Conservation (phyloP, 2,797 vertebrate genomes). For the Loriculus beryllinus region DNA sequence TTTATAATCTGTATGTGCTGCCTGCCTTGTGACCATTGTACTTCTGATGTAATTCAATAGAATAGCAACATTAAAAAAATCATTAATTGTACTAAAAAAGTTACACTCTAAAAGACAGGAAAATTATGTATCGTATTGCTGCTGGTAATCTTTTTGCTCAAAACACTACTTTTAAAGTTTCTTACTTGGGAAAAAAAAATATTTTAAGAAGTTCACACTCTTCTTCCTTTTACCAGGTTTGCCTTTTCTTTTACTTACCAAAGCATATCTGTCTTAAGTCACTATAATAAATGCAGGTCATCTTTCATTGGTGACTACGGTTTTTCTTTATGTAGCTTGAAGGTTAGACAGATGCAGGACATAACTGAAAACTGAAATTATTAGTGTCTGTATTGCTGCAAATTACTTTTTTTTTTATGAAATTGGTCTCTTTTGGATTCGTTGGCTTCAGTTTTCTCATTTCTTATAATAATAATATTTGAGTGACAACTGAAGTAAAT, state of each 20-base stretch:
- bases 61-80: background rate
- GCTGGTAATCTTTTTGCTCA: background rate
- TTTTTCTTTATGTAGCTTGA: background rate
- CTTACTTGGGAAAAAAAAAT: background rate
- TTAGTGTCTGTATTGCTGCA: background rate
- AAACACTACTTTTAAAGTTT: background rate
- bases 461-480: conserved; percentile 61
- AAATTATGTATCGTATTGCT: background rate
- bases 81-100: background rate
- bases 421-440: conserved; percentile 33
- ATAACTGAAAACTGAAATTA: conserved; percentile 2
- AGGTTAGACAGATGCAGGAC: background rate
- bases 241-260: background rate
- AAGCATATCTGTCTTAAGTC: background rate
- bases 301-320: background rate
- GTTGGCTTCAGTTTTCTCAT: conserved; percentile 56
- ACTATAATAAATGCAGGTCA: background rate
- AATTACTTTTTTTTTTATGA: background rate
- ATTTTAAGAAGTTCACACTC: background rate
- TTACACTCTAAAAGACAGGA: background rate
- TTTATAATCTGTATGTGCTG: background rate
- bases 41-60: background rate
- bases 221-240: background rate
- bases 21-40: background rate
- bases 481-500: conserved; percentile 74